phyloP scores from a whole-genome alignment of 2,797 vertebrate genomes.

The Gymnodraco acuticeps region DNA sequence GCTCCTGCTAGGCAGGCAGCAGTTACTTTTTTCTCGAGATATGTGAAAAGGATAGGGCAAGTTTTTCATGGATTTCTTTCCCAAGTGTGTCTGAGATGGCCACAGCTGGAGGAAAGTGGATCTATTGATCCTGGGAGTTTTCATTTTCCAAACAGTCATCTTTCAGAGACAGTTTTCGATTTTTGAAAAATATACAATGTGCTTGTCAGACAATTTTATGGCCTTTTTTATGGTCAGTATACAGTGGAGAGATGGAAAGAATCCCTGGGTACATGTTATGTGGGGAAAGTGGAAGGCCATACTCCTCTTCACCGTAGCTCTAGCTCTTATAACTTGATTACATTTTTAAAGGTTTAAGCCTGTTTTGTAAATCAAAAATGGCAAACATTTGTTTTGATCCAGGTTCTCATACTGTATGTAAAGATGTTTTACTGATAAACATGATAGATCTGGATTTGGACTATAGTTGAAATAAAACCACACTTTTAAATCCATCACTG shows the following conservation, averaged over 20 bases:
- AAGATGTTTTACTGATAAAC: neutral
- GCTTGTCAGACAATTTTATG: conserved; percentile 61
- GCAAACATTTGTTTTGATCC: neutral
- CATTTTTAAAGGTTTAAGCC: conserved; percentile 1
- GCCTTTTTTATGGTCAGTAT: conserved; percentile 50
- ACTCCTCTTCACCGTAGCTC: neutral
- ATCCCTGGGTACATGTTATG: conserved; percentile 13
- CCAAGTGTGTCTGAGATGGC: conserved; percentile 60
- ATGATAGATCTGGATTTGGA: neutral
- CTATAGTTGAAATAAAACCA: neutral
- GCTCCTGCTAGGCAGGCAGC: conserved; percentile 44
- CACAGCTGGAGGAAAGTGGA: conserved; percentile 73
- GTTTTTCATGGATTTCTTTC: conserved; percentile 66
- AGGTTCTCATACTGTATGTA: conserved; percentile 6
- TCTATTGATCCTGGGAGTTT: conserved; percentile 77
- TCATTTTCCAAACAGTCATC: conserved; percentile 74
- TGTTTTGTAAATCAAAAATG: neutral
- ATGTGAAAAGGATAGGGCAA: conserved; percentile 44
- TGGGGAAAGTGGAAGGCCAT: conserved; percentile 17
- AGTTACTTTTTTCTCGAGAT: conserved; percentile 44
- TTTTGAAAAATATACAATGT: conserved; percentile 67
- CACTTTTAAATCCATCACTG: neutral
- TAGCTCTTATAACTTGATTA: neutral
- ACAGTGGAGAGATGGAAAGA: conserved; percentile 37
- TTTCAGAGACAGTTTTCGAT: conserved; percentile 66